These are phyloP conservation scores for Chalcis sispes DNA, from an alignment of 2,888 invertebrate species.

Conservation along the genomic window DNA sequence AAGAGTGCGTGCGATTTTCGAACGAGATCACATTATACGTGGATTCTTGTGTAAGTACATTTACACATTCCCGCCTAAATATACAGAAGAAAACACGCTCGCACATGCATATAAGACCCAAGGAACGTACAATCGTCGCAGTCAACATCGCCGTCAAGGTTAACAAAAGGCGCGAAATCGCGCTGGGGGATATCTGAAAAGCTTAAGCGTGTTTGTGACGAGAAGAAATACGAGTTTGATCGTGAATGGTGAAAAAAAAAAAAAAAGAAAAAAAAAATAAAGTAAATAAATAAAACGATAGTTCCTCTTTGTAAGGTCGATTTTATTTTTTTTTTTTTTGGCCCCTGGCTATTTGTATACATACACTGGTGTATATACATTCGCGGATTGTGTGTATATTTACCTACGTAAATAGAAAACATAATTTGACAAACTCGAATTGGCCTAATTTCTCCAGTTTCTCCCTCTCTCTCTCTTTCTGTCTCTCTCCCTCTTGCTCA, in stretches of 20 bases:
- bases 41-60: not conserved
- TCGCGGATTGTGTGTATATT: constrained; percentile 7
- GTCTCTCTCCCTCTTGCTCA: no score
- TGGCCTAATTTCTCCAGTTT: constrained; percentile 6
- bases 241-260: not conserved
- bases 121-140: no score
- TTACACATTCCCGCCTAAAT: no score
- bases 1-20: not conserved
- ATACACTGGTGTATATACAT: not conserved
- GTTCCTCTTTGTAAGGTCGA: not conserved
- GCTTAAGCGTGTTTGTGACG: not conserved
- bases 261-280: not conserved
- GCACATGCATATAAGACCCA: not conserved
- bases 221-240: not conserved
- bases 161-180: constrained; percentile 5
- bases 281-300: not conserved
- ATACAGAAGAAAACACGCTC: not conserved
- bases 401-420: not conserved
- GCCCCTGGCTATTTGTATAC: not conserved
- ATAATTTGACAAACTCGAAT: constrained; percentile 28
- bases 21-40: not conserved
- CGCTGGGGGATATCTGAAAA: no score
- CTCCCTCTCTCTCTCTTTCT: no score
- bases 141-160: no score
- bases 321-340: no score